A percentile compares a stretch with the other conserved stretches of the same genome.
Conservation (phyloP, 35 echinoderm and acorn worm genomes). For the Nesometra sesokonis region DNA sequence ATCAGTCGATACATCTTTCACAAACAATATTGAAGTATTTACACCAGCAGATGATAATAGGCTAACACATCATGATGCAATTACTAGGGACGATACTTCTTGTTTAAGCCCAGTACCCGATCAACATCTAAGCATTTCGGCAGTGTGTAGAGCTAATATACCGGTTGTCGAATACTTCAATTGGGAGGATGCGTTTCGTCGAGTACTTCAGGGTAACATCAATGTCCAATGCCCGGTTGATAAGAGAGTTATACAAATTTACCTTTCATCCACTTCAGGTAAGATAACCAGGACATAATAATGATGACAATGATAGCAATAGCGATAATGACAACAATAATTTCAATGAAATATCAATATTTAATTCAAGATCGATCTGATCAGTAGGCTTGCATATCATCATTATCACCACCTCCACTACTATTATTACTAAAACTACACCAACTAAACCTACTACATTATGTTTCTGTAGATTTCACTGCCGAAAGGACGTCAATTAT, state of each 20-base stretch:
- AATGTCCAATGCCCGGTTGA: conserved; percentile 18
- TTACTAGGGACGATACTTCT: neutral
- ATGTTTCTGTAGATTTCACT: conserved; percentile 44
- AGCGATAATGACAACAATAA: neutral
- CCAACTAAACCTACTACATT: neutral
- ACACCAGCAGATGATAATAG: neutral
- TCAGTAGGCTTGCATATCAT: neutral
- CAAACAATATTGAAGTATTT: neutral
- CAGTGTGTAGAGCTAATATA: neutral
- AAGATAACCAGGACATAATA: neutral
- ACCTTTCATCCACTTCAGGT: conserved; percentile 54
- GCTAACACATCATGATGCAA: neutral
- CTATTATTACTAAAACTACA: neutral
- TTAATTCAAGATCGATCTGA: neutral
- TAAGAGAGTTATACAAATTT: conserved; percentile 38
- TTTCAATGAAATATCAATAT: neutral
- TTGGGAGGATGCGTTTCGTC: conserved; percentile 6
- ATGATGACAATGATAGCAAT: neutral
- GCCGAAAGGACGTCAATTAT: conserved; percentile 60
- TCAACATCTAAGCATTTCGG: conserved; percentile 16
- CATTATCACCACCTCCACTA: too few relatives aligned
- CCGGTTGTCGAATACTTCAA: neutral
- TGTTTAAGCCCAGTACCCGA: conserved; percentile 41
- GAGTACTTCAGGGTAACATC: conserved; percentile 35
- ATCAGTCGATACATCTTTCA: neutral